Evolutionary conservation across 2,888 invertebrate genomes (phyloP).

Genomic region (Morpho deidamia): DNA sequence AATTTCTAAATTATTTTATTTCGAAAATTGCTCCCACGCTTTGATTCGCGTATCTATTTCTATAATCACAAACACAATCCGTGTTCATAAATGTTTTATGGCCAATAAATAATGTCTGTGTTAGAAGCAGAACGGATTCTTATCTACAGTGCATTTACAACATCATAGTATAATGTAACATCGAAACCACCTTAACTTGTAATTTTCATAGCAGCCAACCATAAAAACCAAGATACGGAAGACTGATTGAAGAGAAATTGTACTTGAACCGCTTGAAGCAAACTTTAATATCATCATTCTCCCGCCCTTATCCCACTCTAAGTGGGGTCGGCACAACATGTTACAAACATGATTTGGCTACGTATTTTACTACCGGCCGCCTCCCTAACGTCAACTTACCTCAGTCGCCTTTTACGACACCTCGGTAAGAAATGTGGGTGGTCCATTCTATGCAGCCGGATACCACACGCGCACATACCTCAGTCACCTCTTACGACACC

Average conservation of each 20-base stretch:
- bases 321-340: too few species aligned
- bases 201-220: slow-evolving; percentile 20
- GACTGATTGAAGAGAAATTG: slow-evolving; percentile 1
- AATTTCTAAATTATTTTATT: background rate
- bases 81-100: slow-evolving; percentile 13
- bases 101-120: slow-evolving; percentile 12
- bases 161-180: slow-evolving; percentile 12
- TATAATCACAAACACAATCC: slow-evolving; percentile 11
- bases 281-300: too few species aligned
- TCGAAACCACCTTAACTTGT: slow-evolving; percentile 11
- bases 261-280: too few species aligned
- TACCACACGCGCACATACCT: too few species aligned
- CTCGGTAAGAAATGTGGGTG: too few species aligned
- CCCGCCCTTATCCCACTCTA: too few species aligned
- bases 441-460: too few species aligned
- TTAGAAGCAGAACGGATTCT: slow-evolving; percentile 22
- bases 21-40: slow-evolving; percentile 5
- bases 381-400: too few species aligned
- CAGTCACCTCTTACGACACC: too few species aligned
- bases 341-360: too few species aligned
- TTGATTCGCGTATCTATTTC: slow-evolving; percentile 14
- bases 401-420: too few species aligned
- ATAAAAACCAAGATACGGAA: slow-evolving; percentile 21
- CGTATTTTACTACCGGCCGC: too few species aligned
- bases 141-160: slow-evolving; percentile 10